Conservation (phyloP, 23 tunicate species). For the Trididemnum miniatum region DNA sequence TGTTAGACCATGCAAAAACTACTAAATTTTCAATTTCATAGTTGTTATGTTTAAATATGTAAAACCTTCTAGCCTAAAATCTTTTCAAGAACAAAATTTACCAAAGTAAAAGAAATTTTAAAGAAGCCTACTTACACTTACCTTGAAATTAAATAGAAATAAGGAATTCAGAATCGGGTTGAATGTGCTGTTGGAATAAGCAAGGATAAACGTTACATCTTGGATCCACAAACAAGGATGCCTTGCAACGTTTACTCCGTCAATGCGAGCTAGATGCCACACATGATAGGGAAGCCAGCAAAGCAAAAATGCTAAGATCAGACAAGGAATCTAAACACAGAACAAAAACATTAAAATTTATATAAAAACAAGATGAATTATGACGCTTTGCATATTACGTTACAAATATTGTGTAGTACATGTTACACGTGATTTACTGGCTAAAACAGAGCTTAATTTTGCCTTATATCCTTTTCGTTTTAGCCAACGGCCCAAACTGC, state of each 20-base stretch:
- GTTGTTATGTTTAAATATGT: too few species aligned
- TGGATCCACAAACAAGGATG: slow-evolving; percentile 39
- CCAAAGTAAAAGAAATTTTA: neutral
- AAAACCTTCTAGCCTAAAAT: too few species aligned
- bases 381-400: too few species aligned
- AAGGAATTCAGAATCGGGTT: slow-evolving; percentile 87
- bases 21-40: too few species aligned
- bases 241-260: slow-evolving; percentile 34
- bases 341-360: neutral
- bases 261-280: slow-evolving; percentile 67
- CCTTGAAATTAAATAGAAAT: slow-evolving; percentile 74
- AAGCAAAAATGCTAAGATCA: slow-evolving; percentile 59
- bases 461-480: too few species aligned
- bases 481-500: too few species aligned
- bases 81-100: too few species aligned
- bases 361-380: neutral
- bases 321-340: slow-evolving; percentile 72
- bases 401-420: too few species aligned
- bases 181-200: slow-evolving; percentile 80
- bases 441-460: too few species aligned
- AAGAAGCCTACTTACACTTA: neutral
- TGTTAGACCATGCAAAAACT: too few species aligned
- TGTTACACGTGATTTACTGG: neutral
- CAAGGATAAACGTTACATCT: slow-evolving; percentile 79
- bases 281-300: slow-evolving; percentile 90